Conservation (phyloP, 1,140 invertebrate species). For the Drosophila micromelanica region DNA sequence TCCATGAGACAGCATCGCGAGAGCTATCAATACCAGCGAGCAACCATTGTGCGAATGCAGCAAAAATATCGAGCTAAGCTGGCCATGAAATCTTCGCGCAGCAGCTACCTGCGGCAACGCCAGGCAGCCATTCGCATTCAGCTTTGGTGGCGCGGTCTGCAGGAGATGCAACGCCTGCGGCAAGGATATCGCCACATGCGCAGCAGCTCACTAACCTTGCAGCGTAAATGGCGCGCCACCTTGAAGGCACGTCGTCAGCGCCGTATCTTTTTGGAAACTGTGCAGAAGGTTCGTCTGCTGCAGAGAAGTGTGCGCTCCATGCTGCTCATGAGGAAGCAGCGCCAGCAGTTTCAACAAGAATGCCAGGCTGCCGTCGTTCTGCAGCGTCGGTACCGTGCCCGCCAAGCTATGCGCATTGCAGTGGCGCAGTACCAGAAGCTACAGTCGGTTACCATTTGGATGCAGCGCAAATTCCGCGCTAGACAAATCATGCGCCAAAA, state of each 20-base stretch:
- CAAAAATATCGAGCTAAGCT: conserved; percentile 41
- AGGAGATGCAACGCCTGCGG: conserved; percentile 57
- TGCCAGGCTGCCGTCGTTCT: conserved; percentile 82
- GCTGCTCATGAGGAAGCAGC: conserved; percentile 51
- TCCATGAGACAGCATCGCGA: conserved; percentile 49
- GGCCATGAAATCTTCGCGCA: conserved; percentile 49
- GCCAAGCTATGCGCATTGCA: conserved; percentile 60
- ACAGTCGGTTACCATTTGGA: conserved; percentile 49
- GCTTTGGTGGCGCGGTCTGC: conserved; percentile 64
- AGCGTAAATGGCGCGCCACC: conserved; percentile 65
- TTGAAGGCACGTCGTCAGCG: conserved; percentile 57
- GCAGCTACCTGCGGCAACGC: conserved; percentile 36
- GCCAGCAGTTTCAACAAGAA: conserved; percentile 77
- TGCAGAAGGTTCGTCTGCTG: conserved; percentile 65
- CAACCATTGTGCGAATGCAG: conserved; percentile 52
- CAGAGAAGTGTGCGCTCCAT: conserved; percentile 82
- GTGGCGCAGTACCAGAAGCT: conserved; percentile 77
- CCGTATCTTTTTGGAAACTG: conserved; percentile 65
- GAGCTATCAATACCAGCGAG: conserved; percentile 59
- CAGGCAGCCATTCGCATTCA: conserved; percentile 59
- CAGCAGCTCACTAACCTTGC: conserved; percentile 64
- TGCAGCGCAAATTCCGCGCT: conserved; percentile 84
- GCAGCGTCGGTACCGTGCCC: conserved; percentile 86
- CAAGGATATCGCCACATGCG: conserved; percentile 58
- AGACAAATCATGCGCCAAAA: conserved; percentile 67